Percentiles rank a stretch among this genome's conserved stretches.
Conservation (phyloP, 1,140 invertebrate species). For the Melitaea cinxia region DNA sequence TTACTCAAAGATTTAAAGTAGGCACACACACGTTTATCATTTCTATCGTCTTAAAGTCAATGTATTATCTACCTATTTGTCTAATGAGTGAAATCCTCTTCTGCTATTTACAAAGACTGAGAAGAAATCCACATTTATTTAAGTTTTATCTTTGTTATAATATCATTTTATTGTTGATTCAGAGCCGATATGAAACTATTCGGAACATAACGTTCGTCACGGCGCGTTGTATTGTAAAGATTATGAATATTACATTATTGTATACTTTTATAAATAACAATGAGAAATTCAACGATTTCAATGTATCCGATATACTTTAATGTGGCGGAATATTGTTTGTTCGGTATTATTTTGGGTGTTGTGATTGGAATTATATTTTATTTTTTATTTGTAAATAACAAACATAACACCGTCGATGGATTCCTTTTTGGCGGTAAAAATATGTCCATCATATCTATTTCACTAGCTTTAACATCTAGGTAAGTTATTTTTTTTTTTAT, state of each 20-base stretch:
- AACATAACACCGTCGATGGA: slow-evolving; percentile 67
- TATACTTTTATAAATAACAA: slow-evolving; percentile 41
- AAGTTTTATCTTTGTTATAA: slow-evolving; percentile 41
- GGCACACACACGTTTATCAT: neutral
- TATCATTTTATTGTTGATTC: slow-evolving; percentile 47
- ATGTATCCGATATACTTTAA: slow-evolving; percentile 73
- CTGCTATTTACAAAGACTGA: slow-evolving; percentile 65
- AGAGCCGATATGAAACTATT: slow-evolving; percentile 51
- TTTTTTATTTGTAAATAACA: slow-evolving; percentile 68
- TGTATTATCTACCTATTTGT: slow-evolving; percentile 11
- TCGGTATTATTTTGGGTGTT: slow-evolving; percentile 73
- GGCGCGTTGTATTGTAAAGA: slow-evolving; percentile 19
- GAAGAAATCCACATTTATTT: slow-evolving; percentile 69
- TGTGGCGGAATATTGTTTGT: slow-evolving; percentile 74
- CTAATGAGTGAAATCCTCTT: slow-evolving; percentile 36
- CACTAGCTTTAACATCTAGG: slow-evolving; percentile 69
- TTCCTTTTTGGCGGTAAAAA: slow-evolving; percentile 75
- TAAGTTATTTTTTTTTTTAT: slow-evolving; percentile 46
- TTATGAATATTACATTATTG: slow-evolving; percentile 29
- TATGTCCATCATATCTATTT: slow-evolving; percentile 73
- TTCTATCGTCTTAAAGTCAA: slow-evolving; percentile 3
- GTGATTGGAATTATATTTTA: slow-evolving; percentile 72
- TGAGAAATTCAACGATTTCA: slow-evolving; percentile 51
- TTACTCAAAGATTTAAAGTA: neutral
- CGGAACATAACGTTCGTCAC: slow-evolving; percentile 26